Percentiles rank a stretch among this genome's conserved stretches.
These are phyloP conservation scores for Pristionchus fissidentatus DNA, from an alignment of 2,888 invertebrate genomes.

Conservation along the genomic window DNA sequence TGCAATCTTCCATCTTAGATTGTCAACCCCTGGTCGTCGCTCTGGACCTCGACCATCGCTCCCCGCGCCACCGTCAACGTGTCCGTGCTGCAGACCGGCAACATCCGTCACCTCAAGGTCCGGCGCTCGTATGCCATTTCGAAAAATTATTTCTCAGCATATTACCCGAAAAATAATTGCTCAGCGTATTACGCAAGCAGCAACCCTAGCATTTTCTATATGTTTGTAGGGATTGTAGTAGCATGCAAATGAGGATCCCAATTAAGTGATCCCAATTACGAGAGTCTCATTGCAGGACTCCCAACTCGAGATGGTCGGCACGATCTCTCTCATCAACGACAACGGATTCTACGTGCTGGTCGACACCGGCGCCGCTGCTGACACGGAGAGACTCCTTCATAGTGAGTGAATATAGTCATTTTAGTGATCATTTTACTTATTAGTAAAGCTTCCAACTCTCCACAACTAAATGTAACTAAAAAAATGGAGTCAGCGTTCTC, in stretches of 20 bases:
- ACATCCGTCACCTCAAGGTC: conserved; percentile 65
- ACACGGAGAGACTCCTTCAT: conserved; percentile 70
- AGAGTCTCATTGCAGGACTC: conserved; percentile 59
- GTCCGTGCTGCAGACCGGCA: conserved; percentile 70
- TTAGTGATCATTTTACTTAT: not conserved
- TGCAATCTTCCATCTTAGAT: not conserved
- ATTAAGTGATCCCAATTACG: not conserved
- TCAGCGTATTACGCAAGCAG: no score
- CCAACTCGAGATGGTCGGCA: conserved; percentile 69
- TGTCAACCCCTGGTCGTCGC: conserved; percentile 43
- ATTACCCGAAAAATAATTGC: no score
- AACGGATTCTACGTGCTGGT: conserved; percentile 69
- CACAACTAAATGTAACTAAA: no score
- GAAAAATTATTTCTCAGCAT: no score
- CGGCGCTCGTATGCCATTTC: no score
- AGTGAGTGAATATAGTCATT: conserved; percentile 53
- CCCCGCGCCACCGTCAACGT: conserved; percentile 68
- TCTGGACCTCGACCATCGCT: conserved; percentile 70
- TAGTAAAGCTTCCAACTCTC: no score
- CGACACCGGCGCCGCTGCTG: conserved; percentile 70
- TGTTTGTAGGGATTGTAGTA: not conserved
- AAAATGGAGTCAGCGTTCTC: no score
- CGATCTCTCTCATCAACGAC: conserved; percentile 72
- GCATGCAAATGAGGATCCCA: not conserved
- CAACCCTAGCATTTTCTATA: no score